Conservation (phyloP, 2,113 vertebrate genomes). For the Tichodroma muraria region DNA sequence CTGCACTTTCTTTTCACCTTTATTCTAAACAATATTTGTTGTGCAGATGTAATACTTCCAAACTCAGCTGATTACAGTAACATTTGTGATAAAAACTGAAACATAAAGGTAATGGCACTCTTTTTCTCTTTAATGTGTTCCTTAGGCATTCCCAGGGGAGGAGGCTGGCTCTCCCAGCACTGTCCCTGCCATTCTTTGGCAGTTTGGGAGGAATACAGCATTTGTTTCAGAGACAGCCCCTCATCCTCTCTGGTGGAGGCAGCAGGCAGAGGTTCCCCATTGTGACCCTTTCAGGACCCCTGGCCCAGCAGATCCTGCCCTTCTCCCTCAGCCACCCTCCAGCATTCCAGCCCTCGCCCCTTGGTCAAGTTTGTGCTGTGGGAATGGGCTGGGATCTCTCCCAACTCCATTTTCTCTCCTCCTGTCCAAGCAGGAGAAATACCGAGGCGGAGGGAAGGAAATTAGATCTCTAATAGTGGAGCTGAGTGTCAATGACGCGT, state of each 20-base stretch:
- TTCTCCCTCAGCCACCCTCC: background rate
- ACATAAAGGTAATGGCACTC: background rate
- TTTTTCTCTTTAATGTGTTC: background rate
- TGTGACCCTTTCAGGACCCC: background rate
- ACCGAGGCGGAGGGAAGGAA: background rate
- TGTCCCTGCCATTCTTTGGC: background rate
- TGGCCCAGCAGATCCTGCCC: background rate
- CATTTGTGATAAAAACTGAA: conserved; percentile 12
- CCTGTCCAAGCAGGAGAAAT: background rate
- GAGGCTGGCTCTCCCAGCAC: background rate
- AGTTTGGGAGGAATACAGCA: background rate
- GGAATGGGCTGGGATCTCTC: background rate
- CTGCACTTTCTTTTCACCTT: background rate
- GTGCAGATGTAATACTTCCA: conserved; percentile 37
- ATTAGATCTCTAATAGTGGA: background rate
- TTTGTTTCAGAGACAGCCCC: background rate
- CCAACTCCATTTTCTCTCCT: background rate
- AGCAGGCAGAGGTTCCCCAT: background rate
- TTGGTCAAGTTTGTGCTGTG: rapidly evolving
- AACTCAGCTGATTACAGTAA: conserved; percentile 40
- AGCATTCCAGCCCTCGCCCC: background rate
- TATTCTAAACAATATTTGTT: conserved; percentile 29
- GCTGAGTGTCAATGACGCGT: background rate
- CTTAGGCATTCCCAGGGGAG: background rate
- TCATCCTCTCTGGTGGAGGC: background rate